Evolutionary conservation across 1,140 invertebrate genomes (phyloP), one percentile per base, ranked within the genome.

Genomic region (Musca vetustissima): DNA sequence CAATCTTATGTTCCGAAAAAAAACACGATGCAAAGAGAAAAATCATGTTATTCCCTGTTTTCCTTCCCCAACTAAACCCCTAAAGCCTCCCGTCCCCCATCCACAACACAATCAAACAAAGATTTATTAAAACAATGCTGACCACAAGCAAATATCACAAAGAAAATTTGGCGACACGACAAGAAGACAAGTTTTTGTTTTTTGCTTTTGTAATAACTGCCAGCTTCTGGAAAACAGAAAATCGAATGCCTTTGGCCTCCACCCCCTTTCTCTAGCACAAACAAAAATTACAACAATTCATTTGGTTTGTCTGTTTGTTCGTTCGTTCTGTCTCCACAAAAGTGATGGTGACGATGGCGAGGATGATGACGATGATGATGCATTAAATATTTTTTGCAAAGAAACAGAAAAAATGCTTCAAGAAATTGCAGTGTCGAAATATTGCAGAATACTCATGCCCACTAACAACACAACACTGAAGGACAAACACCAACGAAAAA

Each of bases 321-420:
- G 36, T 43, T 43, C 13, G 36, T 43, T 11, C 36, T 43, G 36
- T 43, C 36, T 43, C 36, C 36, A 43, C 36, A 43, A 43, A 43
- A 43, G 36, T 43, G 36, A 43, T 43, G 36, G 6, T 43, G 36
- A 7, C 13, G 36, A 28, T 8, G 28, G 28, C 28, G 28, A 28
- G 3, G 36, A 4, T 43, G 36, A 1, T 13, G 36, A 4, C 13
- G 36, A 43, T 59, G 55, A 59, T 59, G 55, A 28, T 59, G 55
- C 55, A 59, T 59, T 25, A 25, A 59, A 52, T 52, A 52, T 52
- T 22, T n/a, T 52, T 52, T 22, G 21, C 49, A 52, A 52, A 52
- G 49, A 59, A 59, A 32, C 24, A 57, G 8, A 59, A 59, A 25
- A 57, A 59, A 25, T 25, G 55, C 55, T 59, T 59, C 22, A 59